Conservation (phyloP, 2,113 vertebrate species). For the Sminthopsis crassicaudata region DNA sequence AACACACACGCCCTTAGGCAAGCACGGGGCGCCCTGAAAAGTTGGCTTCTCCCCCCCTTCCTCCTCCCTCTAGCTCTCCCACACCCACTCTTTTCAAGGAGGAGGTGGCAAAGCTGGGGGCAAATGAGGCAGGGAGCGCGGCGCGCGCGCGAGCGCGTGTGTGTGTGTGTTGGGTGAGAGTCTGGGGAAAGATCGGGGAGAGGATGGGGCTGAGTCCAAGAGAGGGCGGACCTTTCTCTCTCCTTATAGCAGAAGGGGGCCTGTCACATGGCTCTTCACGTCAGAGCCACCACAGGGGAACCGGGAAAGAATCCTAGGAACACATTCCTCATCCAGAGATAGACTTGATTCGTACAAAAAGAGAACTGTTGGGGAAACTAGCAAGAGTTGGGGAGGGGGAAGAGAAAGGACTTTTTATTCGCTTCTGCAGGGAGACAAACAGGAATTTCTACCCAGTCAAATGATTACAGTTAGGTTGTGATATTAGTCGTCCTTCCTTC, state of each 20-base stretch:
- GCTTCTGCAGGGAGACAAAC: neutral
- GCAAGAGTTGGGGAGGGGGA: neutral
- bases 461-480: neutral
- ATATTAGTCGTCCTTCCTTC: neutral
- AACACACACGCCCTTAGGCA: neutral
- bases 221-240: conserved; percentile 88
- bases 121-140: neutral
- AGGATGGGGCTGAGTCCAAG: conserved; percentile 86
- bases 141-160: conserved; percentile 23
- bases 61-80: conserved; percentile 4
- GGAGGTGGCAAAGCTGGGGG: conserved; percentile 45
- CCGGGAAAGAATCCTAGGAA: conserved; percentile 50
- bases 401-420: neutral
- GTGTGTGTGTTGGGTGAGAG: conserved; percentile 18
- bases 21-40: neutral
- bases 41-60: conserved; percentile 35
- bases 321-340: conserved; percentile 4
- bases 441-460: neutral
- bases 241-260: conserved; percentile 85
- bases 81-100: conserved; percentile 49
- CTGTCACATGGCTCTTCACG: conserved; percentile 91
- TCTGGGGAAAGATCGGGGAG: conserved; percentile 74
- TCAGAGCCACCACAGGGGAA: conserved; percentile 83
- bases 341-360: conserved; percentile 51
- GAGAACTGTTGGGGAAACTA: conserved; percentile 37